Evolutionary conservation across 2,797 vertebrate species (phyloP), one percentile per base, ranked within the genome.

Genomic region (Balearica regulorum): DNA sequence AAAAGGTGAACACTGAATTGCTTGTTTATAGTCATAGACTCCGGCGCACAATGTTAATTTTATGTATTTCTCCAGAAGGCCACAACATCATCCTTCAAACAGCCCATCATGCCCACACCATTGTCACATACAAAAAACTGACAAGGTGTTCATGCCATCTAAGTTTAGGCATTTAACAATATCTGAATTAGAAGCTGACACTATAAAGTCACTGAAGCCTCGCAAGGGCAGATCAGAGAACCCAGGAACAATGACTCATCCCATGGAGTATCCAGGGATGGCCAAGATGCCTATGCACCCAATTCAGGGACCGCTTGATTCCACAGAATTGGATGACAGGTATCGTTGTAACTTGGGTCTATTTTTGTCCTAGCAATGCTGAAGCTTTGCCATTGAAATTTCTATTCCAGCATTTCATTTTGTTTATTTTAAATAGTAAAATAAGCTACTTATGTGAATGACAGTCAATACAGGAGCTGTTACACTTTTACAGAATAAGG

Each of bases 101-200:
- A 80, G 66, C 49, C 75, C 24, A 44, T 54, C 61, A n/a, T 51
- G 46, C 48, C 16, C 10, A 7, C 49, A 48, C 51, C 10, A 2
- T 8, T 85, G 71, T 39, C 49, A 75, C 6, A 39, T 17, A 49
- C 73, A 72, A 26, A 82, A 76, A 84, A 91, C 15, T 65, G 85
- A 66, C 69, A 73, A 70, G 68, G 64, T 73, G 83, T 41, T 85
- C 43, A 7, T 80, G 82, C 29, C 68, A 70, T 68, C 87, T 46
- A 87, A 66, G 54, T 66, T 81, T 39, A 64, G 68, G 71, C 9
- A 2, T 87, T 83, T 26, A 94, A 92, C 55, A 78, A 22, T 48
- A 64, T 17, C 79, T 78, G 79, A 93, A 86, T 91, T 81, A 88
- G 91, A 71, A 91, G 46, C 37, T 88, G 91, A 81, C 48, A 77